Evolutionary conservation across 2,888 invertebrate species (phyloP).

Genomic region (Rhodophaea formosa): DNA sequence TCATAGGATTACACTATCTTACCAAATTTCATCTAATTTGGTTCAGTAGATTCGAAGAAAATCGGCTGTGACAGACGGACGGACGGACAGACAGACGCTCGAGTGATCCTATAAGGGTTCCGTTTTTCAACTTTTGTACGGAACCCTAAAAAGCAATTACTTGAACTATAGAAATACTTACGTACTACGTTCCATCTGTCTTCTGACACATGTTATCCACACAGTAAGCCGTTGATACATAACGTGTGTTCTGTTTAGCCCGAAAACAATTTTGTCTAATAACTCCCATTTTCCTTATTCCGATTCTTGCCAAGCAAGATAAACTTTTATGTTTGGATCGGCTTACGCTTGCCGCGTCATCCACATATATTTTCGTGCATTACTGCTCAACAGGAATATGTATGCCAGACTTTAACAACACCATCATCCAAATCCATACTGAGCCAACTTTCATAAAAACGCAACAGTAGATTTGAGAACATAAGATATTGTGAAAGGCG

Average conservation of each 20-base stretch:
- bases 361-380: slow-evolving; percentile 17
- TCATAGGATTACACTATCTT: too few relatives aligned
- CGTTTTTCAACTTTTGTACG: too few relatives aligned
- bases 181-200: not conserved
- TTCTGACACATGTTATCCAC: not conserved
- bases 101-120: too few relatives aligned
- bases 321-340: slow-evolving; percentile 20
- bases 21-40: too few relatives aligned
- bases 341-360: slow-evolving; percentile 18
- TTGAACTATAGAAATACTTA: not conserved
- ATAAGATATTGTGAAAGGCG: slow-evolving; percentile 1
- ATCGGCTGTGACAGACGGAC: too few relatives aligned
- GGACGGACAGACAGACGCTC: too few relatives aligned
- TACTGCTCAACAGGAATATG: slow-evolving; percentile 16
- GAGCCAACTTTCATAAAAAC: not conserved
- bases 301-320: slow-evolving; percentile 17
- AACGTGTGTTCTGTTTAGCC: slow-evolving; percentile 9
- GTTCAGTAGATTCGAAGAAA: too few relatives aligned
- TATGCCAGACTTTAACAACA: slow-evolving; percentile 4
- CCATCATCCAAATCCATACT: slow-evolving; percentile 3
- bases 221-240: slow-evolving; percentile 2
- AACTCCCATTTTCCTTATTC: slow-evolving; percentile 19
- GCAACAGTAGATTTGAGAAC: too few relatives aligned
- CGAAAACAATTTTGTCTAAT: slow-evolving; percentile 16
- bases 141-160: not conserved